phyloP scores from a whole-genome alignment of 92 coral and sea anemone species.

The Parazoanthus swiftii region DNA sequence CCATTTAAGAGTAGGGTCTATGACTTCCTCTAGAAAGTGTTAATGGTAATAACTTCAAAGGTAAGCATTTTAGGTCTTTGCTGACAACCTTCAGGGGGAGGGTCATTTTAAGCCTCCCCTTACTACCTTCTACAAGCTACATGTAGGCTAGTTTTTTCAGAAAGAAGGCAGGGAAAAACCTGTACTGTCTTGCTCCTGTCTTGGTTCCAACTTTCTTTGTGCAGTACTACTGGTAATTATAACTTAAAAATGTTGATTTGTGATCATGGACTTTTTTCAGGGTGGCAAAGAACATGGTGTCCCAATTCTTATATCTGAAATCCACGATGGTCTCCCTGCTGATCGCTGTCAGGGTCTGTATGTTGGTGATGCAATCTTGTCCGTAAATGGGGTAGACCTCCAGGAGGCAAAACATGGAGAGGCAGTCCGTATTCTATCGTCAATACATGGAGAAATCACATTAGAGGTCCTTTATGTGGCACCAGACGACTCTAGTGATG shows the following conservation, averaged over 20 bases:
- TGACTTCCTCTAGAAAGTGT: too few species aligned
- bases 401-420: slow-evolving; percentile 97
- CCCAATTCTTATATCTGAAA: slow-evolving; percentile 95
- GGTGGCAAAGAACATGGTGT: slow-evolving; percentile 99
- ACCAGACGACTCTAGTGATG: slow-evolving; percentile 99
- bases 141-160: too few species aligned
- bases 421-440: slow-evolving; percentile 85
- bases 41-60: too few species aligned
- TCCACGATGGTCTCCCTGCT: slow-evolving; percentile 94
- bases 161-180: too few species aligned
- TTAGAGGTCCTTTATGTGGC: slow-evolving; percentile 96
- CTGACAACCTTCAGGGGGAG: too few species aligned
- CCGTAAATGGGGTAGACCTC: slow-evolving; percentile 94
- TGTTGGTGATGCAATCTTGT: slow-evolving; percentile 97
- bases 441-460: slow-evolving; percentile 95
- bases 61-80: too few species aligned
- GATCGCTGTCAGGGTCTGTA: slow-evolving; percentile 86
- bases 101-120: too few species aligned
- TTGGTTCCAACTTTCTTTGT: neutral
- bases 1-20: too few species aligned
- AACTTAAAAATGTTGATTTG: neutral
- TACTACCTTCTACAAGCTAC: too few species aligned
- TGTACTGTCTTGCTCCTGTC: too few species aligned
- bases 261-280: slow-evolving; percentile 40
- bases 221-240: neutral